Conservation (phyloP, 2,113 vertebrate genomes). For the Tympanuchus pallidicinctus region DNA sequence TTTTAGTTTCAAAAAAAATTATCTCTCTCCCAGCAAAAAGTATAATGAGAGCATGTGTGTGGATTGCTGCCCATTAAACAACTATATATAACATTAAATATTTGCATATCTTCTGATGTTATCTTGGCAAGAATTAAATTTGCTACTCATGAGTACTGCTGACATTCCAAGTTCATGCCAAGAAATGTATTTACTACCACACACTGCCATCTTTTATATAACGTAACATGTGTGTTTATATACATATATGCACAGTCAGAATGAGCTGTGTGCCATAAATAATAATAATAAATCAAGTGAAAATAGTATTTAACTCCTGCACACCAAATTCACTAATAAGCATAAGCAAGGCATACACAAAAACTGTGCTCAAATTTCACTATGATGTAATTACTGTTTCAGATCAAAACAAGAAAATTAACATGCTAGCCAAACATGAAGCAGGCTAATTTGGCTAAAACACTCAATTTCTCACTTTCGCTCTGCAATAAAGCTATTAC, state of each 20-base stretch:
- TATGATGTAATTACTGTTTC: slow-evolving; percentile 60
- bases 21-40: neutral
- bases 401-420: slow-evolving; percentile 66
- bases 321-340: slow-evolving; percentile 51
- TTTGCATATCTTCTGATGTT: slow-evolving; percentile 51
- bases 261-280: slow-evolving; percentile 55
- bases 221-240: slow-evolving; percentile 33
- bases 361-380: slow-evolving; percentile 61
- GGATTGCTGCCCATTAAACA: neutral
- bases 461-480: slow-evolving; percentile 55
- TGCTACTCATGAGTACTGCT: slow-evolving; percentile 46
- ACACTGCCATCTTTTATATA: slow-evolving; percentile 51
- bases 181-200: slow-evolving; percentile 59
- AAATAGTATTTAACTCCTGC: slow-evolving; percentile 1
- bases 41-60: neutral
- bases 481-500: slow-evolving; percentile 35
- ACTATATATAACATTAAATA: slow-evolving; percentile 18
- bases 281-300: slow-evolving; percentile 63
- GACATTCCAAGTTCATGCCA: slow-evolving; percentile 52
- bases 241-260: slow-evolving; percentile 10
- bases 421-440: slow-evolving; percentile 48
- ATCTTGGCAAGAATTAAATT: slow-evolving; percentile 56
- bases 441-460: slow-evolving; percentile 59
- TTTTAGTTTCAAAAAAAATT: neutral
- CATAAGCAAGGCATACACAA: slow-evolving; percentile 18